These are phyloP conservation scores for Apteryx owenii DNA, from an alignment of 2,113 vertebrate genomes.

Conservation along the genomic window DNA sequence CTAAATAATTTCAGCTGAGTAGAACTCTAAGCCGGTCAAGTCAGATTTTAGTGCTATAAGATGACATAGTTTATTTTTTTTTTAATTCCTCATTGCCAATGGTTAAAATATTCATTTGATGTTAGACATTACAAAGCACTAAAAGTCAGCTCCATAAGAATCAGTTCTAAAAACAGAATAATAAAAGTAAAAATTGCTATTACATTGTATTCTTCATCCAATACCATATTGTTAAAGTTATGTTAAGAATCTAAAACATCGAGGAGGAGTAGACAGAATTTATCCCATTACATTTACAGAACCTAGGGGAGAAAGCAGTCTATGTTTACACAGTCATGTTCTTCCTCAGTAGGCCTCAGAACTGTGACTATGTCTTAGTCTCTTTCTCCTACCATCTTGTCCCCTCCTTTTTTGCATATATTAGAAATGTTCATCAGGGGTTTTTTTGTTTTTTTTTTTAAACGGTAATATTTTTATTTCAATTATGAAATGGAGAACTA, in stretches of 20 bases:
- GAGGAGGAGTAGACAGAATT: not conserved
- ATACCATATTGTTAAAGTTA: not conserved
- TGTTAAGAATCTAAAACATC: not conserved
- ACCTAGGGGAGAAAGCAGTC: not conserved
- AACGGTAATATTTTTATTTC: not conserved
- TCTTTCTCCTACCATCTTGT: not conserved
- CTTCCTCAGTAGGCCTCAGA: not conserved
- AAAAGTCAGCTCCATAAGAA: not conserved
- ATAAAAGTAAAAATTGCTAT: not conserved
- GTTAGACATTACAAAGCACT: not conserved
- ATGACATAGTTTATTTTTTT: not conserved
- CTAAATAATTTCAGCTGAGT: not conserved
- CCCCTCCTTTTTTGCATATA: not conserved
- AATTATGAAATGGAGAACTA: not conserved
- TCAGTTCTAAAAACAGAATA: not conserved
- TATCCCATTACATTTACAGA: not conserved
- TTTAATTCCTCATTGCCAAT: not conserved
- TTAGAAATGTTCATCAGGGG: not conserved
- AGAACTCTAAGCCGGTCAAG: not conserved
- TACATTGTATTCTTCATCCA: not conserved
- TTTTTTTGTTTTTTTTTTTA: not conserved
- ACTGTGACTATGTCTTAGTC: not conserved
- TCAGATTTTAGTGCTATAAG: not conserved
- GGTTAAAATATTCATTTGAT: not conserved
- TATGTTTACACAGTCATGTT: not conserved